A percentile compares a stretch with the other conserved stretches of the same genome.
Evolutionary conservation across 2,797 vertebrate genomes (phyloP).

Genomic region (Falco concolor): DNA sequence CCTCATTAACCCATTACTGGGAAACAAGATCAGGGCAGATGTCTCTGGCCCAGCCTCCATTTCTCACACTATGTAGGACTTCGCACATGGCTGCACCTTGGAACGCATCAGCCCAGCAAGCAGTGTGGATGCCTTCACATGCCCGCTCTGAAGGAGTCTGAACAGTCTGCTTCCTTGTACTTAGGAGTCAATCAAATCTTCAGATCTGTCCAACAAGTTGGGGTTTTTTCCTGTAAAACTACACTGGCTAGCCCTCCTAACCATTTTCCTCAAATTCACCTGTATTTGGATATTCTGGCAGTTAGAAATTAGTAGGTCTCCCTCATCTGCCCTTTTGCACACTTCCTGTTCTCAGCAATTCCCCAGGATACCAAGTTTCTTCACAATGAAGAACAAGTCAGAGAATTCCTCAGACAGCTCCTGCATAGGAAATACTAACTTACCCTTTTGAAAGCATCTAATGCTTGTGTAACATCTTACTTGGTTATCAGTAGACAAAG

Average conservation of each 20-base stretch:
- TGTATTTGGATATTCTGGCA: background rate
- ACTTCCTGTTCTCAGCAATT: background rate
- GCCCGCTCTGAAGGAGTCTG: background rate
- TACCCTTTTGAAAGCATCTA: background rate
- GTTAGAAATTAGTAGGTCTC: background rate
- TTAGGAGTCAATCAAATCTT: background rate
- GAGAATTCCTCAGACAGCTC: background rate
- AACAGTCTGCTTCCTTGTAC: background rate
- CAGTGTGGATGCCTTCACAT: fast-evolving
- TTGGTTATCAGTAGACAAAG: background rate
- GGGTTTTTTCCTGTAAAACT: background rate
- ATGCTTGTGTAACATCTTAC: background rate
- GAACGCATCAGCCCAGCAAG: background rate
- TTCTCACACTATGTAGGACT: background rate
- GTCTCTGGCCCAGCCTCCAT: background rate
- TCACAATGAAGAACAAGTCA: background rate
- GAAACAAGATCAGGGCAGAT: background rate
- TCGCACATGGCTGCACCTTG: background rate
- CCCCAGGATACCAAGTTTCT: background rate
- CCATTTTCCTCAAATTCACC: background rate
- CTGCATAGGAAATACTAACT: background rate
- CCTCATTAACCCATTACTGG: background rate
- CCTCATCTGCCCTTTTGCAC: background rate
- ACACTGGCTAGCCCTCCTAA: background rate
- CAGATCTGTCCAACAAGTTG: background rate